phyloP scores from a whole-genome alignment of 2,888 invertebrate species.

The Hydraecia micacea region DNA sequence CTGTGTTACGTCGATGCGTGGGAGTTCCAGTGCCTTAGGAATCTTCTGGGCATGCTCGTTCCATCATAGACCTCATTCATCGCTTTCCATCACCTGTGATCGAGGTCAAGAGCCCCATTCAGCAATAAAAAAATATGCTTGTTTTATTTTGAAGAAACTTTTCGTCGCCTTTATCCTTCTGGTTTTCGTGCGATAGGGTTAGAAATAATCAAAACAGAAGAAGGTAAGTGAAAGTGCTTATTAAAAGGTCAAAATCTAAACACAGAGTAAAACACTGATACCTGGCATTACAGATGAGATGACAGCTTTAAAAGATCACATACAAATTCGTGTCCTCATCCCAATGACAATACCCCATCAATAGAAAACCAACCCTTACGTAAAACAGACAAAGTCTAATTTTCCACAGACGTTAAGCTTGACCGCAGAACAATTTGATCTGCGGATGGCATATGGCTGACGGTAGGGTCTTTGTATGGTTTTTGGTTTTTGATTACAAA shows the following conservation, averaged over 20 bases:
- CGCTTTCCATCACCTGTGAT: too few relatives aligned
- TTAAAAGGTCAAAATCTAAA: constrained; percentile 6
- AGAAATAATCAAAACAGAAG: neutral
- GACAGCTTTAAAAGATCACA: constrained; percentile 58
- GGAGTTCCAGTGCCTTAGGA: too few relatives aligned
- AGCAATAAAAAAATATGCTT: too few relatives aligned
- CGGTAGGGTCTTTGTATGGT: constrained; percentile 75
- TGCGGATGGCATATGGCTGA: constrained; percentile 78
- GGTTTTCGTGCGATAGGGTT: neutral
- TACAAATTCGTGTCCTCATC: constrained; percentile 59
- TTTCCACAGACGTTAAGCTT: constrained; percentile 43
- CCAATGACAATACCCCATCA: neutral
- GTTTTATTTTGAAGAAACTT: neutral
- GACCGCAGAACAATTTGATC: constrained; percentile 76
- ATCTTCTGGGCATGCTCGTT: too few relatives aligned
- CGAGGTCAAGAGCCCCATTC: too few relatives aligned
- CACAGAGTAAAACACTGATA: constrained; percentile 14
- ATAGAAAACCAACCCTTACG: constrained; percentile 8
- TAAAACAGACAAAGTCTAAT: neutral
- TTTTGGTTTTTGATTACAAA: constrained; percentile 66
- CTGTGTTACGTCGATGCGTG: too few relatives aligned
- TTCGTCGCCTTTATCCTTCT: too few relatives aligned
- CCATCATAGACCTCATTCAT: too few relatives aligned
- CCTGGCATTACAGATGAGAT: constrained; percentile 63
- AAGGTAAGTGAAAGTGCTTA: neutral